phyloP scores from a whole-genome alignment of 2,113 vertebrate species.

The Hydropotes inermis region DNA sequence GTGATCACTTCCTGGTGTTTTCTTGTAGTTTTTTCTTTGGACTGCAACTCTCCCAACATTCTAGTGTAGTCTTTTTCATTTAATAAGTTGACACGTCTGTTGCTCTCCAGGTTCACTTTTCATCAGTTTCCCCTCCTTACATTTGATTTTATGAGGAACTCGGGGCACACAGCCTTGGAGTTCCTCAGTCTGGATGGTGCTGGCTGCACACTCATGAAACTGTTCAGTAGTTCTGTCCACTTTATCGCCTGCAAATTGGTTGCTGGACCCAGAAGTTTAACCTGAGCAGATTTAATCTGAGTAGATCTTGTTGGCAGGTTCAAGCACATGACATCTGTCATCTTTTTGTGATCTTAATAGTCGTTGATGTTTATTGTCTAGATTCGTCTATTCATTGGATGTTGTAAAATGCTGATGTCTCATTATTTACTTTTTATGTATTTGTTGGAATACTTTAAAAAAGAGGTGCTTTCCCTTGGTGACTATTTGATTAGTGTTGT shows the following conservation, averaged over 20 bases:
- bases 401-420: not conserved
- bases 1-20: not conserved
- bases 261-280: not conserved
- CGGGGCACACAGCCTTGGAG: not conserved
- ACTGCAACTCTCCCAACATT: not conserved
- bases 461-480: not conserved
- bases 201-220: rapidly evolving
- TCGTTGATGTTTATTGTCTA: not conserved
- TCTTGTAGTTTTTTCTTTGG: not conserved
- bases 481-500: not conserved
- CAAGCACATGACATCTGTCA: not conserved
- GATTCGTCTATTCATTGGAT: not conserved
- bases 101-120: not conserved
- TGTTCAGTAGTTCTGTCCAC: not conserved
- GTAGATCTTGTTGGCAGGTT: not conserved
- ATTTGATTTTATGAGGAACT: not conserved
- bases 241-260: not conserved
- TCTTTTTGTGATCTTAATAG: not conserved
- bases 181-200: not conserved
- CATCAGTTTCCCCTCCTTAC: not conserved
- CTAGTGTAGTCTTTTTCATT: not conserved
- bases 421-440: not conserved
- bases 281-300: not conserved
- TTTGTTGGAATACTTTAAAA: not conserved
- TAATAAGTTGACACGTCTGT: not conserved